These are phyloP conservation scores for Tenthredo livida DNA, from an alignment of 2,888 invertebrate genomes.

Conservation along the genomic window DNA sequence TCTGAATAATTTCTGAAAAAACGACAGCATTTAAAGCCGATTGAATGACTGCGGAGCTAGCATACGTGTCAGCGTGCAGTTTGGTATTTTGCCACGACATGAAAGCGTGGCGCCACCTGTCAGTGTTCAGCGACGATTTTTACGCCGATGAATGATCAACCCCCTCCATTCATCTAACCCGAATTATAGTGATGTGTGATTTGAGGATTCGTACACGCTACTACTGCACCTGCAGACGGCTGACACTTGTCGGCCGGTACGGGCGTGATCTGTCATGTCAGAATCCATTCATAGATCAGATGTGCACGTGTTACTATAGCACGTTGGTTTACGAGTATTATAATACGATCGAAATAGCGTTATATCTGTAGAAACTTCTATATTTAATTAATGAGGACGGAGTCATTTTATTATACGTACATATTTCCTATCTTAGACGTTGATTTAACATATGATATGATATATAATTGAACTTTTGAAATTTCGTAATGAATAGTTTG, in stretches of 20 bases:
- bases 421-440: background rate
- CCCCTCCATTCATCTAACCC: background rate
- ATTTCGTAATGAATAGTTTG: background rate
- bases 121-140: background rate
- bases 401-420: background rate
- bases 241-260: slow-evolving; percentile 10
- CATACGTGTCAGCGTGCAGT: slow-evolving; percentile 45
- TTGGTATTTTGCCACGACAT: background rate
- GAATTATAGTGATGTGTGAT: background rate
- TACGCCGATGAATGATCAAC: background rate
- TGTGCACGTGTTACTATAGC: background rate
- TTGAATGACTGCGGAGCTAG: slow-evolving; percentile 14
- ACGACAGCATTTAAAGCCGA: slow-evolving; percentile 41
- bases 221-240: slow-evolving; percentile 18
- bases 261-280: background rate
- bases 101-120: background rate
- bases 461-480: no score
- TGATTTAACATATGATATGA: no score
- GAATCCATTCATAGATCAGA: background rate
- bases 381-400: background rate
- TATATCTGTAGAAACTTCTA: background rate
- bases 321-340: background rate
- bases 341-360: background rate
- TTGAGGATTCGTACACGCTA: background rate
- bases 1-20: background rate